A percentile compares a stretch with the other conserved stretches of the same genome.
These are phyloP conservation scores for Spinus olivaceus DNA, from an alignment of 2,797 vertebrate genomes.

Conservation along the genomic window DNA sequence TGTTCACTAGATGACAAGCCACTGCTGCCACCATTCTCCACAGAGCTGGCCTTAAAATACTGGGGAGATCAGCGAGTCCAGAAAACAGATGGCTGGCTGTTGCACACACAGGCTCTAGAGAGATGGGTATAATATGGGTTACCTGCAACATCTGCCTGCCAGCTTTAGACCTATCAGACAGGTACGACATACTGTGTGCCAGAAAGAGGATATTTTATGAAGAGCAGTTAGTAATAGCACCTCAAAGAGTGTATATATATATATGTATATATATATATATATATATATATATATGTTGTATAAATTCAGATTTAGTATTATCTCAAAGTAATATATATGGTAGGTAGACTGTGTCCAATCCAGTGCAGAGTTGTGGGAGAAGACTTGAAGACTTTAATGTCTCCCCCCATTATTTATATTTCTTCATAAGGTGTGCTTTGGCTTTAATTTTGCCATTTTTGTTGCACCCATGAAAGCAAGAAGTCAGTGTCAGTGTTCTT, in stretches of 20 bases:
- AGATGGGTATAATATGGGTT: slow-evolving; percentile 1
- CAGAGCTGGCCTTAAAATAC: slow-evolving; percentile 43
- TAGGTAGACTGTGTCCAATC: background rate
- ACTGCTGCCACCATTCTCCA: slow-evolving; percentile 17
- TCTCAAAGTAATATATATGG: background rate
- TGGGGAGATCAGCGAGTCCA: slow-evolving; percentile 20
- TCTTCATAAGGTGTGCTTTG: background rate
- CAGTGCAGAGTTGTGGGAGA: background rate
- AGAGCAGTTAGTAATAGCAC: background rate
- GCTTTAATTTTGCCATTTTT: background rate
- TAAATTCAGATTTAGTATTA: background rate
- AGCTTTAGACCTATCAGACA: background rate
- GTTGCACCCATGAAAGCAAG: background rate
- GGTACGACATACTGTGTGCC: background rate
- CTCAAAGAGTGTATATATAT: background rate
- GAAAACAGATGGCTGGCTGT: slow-evolving; percentile 50
- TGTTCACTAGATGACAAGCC: slow-evolving; percentile 20
- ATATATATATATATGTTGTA: background rate
- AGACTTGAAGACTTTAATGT: background rate
- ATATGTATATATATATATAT: too few relatives aligned
- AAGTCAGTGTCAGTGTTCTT: background rate
- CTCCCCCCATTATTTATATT: background rate
- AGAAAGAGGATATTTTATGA: background rate
- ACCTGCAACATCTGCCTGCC: slow-evolving; percentile 46
- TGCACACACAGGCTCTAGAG: slow-evolving; percentile 25